These are phyloP conservation scores for Prosapia bicincta DNA, from an alignment of 2,888 invertebrate genomes.

Conservation along the genomic window DNA sequence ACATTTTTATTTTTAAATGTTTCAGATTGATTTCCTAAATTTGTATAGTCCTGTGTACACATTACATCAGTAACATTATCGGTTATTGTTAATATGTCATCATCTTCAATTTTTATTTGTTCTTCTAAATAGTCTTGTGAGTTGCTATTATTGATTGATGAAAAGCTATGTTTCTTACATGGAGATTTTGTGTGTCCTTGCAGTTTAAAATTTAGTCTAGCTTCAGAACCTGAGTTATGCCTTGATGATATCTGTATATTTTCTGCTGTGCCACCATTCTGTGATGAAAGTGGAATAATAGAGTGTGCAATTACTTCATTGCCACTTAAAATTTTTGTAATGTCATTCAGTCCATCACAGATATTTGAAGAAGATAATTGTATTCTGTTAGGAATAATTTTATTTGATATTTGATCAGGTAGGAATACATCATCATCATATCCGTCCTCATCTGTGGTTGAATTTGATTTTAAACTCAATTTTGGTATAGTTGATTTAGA, in stretches of 20 bases:
- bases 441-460: neutral
- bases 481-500: neutral
- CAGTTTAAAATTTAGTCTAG: constrained; percentile 8
- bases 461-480: neutral
- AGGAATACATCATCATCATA: neutral
- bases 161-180: constrained; percentile 9
- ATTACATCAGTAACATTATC: neutral
- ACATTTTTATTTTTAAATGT: neutral
- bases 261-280: neutral
- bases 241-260: neutral
- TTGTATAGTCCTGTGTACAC: neutral
- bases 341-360: neutral
- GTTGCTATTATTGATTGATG: constrained; percentile 5
- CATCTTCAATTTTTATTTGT: neutral
- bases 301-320: neutral
- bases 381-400: neutral
- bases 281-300: neutral
- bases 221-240: neutral
- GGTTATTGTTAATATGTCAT: neutral
- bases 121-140: neutral
- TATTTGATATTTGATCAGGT: neutral
- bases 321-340: neutral
- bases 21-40: neutral
- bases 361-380: neutral
- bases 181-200: constrained; percentile 22